phyloP scores from a whole-genome alignment of 1,140 invertebrate species.

The Andrena cerasifolii region DNA sequence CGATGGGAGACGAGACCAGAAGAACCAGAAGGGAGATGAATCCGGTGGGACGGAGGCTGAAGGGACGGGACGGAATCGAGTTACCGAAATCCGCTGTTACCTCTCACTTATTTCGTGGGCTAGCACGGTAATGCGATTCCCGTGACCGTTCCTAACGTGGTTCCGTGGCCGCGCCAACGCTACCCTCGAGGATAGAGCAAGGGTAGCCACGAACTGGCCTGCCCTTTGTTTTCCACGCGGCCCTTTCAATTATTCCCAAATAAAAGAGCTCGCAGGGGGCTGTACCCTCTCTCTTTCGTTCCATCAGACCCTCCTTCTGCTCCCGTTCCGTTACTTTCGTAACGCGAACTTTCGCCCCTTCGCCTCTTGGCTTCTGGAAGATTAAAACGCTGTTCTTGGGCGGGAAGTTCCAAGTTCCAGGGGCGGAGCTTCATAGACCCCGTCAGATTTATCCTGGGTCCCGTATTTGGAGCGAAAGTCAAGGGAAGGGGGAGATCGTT shows the following conservation, averaged over 20 bases:
- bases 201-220: conserved; percentile 54
- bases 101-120: conserved; percentile 65
- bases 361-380: conserved; percentile 47
- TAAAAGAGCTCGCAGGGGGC: conserved; percentile 65
- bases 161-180: conserved; percentile 19
- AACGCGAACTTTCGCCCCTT: conserved; percentile 55
- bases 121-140: conserved; percentile 57
- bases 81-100: conserved; percentile 58
- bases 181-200: conserved; percentile 7
- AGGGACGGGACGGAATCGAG: conserved; percentile 64
- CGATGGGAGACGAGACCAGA: conserved; percentile 10
- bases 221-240: conserved; percentile 64
- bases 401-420: conserved; percentile 39
- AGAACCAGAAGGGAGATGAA: conserved; percentile 2
- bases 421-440: conserved; percentile 38
- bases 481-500: neutral
- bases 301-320: conserved; percentile 1
- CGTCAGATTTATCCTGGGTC: neutral
- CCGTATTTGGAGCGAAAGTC: neutral
- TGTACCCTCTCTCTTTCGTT: conserved; percentile 34
- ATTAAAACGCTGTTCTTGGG: conserved; percentile 41
- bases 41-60: conserved; percentile 46
- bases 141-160: conserved; percentile 55
- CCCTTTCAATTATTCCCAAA: conserved; percentile 70
- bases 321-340: conserved; percentile 32